A percentile compares a stretch with the other conserved stretches of the same genome.
Evolutionary conservation across 2,888 invertebrate genomes (phyloP).

Genomic region (Hofmannophila pseudospretella): DNA sequence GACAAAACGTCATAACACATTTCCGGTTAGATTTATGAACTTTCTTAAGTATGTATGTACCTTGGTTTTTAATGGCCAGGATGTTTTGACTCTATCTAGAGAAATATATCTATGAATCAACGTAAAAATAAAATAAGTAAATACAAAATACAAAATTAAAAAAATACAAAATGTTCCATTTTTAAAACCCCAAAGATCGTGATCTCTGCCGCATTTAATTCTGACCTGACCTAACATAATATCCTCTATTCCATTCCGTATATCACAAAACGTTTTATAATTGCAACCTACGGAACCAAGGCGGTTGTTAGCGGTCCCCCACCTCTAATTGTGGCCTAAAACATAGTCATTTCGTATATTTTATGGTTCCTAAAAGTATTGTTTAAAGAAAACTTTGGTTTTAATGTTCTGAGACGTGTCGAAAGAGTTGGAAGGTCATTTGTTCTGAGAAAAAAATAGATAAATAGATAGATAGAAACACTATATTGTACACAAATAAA

Average conservation of each 20-base stretch:
- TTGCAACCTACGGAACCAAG: slow-evolving; percentile 19
- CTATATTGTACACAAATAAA: too few species aligned
- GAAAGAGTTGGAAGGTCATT: not conserved
- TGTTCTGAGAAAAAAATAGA: not conserved
- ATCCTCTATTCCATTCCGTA: slow-evolving; percentile 24
- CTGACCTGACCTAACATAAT: slow-evolving; percentile 18
- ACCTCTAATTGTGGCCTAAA: slow-evolving; percentile 35
- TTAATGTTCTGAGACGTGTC: slow-evolving; percentile 6
- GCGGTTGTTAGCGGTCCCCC: slow-evolving; percentile 20
- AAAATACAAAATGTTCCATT: too few species aligned
- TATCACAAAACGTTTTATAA: slow-evolving; percentile 53
- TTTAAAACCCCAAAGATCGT: not conserved
- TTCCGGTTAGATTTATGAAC: too few species aligned
- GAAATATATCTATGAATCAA: too few species aligned
- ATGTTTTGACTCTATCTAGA: too few species aligned
- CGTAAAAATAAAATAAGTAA: too few species aligned
- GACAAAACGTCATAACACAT: too few species aligned
- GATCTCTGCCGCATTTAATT: not conserved
- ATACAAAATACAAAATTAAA: too few species aligned
- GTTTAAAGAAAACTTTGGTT: slow-evolving; percentile 12
- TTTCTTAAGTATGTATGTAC: too few species aligned
- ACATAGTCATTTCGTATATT: slow-evolving; percentile 41
- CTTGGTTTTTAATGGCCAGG: too few species aligned
- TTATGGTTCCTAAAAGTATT: slow-evolving; percentile 26
- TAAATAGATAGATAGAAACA: too few species aligned